phyloP scores from a whole-genome alignment of 2,888 invertebrate species.

The Drosophila mercatorum region DNA sequence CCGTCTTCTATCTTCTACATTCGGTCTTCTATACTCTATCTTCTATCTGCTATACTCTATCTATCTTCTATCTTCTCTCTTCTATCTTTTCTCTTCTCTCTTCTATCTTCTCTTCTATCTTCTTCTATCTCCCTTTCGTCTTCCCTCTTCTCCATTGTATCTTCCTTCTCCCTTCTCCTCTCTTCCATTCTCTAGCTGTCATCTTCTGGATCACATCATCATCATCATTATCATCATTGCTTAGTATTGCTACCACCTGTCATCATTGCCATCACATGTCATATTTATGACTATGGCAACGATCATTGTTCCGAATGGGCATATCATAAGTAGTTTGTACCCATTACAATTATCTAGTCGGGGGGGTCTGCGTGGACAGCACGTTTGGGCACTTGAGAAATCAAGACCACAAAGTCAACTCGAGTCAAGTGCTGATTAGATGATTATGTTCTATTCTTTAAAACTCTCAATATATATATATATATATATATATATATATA shows the following conservation, averaged over 20 bases:
- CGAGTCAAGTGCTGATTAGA: slow-evolving; percentile 22
- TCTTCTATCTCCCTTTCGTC: not conserved
- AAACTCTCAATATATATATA: not conserved
- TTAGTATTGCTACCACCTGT: not conserved
- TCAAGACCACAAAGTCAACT: slow-evolving; percentile 20
- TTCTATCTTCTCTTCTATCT: too few species aligned
- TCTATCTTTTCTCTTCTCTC: not conserved
- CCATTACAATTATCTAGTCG: slow-evolving; percentile 32
- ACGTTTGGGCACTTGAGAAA: slow-evolving; percentile 26
- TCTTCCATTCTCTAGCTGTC: not conserved
- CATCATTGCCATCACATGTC: not conserved
- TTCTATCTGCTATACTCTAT: too few species aligned
- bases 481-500: not conserved
- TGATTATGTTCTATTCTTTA: slow-evolving; percentile 7
- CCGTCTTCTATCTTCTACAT: too few species aligned
- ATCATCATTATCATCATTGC: not conserved
- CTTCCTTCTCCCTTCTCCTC: not conserved
- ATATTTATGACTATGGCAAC: not conserved
- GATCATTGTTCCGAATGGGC: slow-evolving; percentile 6
- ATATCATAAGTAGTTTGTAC: slow-evolving; percentile 36
- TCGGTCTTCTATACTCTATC: too few species aligned
- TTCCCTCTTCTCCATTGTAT: not conserved
- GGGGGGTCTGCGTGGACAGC: slow-evolving; percentile 19
- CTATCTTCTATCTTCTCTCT: not conserved
- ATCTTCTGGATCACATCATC: not conserved